Evolutionary conservation across 2,888 invertebrate species (phyloP).

Genomic region (Cephus pulcher): DNA sequence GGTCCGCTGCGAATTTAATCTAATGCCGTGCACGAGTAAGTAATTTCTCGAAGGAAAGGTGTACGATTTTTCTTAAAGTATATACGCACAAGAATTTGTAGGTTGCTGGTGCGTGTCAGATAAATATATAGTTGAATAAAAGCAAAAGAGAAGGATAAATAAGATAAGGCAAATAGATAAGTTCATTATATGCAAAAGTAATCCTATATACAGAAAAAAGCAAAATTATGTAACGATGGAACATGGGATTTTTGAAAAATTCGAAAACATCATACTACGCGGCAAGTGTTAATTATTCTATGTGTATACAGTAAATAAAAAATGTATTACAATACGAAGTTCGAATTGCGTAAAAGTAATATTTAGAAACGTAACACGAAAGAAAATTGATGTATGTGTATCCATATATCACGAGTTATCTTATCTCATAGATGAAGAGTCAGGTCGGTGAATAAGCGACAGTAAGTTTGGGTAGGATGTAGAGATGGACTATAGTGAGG

Average conservation of each 20-base stretch:
- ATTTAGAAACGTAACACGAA: not conserved
- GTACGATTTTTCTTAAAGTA: conserved; percentile 28
- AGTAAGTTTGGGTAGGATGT: not conserved
- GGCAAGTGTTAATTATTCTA: not conserved
- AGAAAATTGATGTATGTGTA: not conserved
- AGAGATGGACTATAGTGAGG: not conserved
- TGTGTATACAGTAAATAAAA: not conserved
- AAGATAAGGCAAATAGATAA: not conserved
- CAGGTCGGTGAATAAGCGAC: not conserved
- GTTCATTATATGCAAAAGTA: not conserved
- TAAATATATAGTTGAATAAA: not conserved
- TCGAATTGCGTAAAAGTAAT: not conserved
- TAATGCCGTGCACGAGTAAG: conserved; percentile 46
- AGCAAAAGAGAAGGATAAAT: not conserved
- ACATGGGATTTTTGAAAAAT: not conserved
- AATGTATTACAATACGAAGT: not conserved
- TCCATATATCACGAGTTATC: not conserved
- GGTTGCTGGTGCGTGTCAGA: not conserved
- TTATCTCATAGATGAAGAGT: not conserved
- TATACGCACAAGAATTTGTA: conserved; percentile 8
- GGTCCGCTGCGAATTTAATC: conserved; percentile 49
- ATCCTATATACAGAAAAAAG: not conserved
- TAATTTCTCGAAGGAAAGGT: conserved; percentile 51
- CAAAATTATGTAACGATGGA: not conserved
- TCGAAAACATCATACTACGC: not conserved